These are phyloP conservation scores for Cavia porcellus DNA, from an alignment of 2,113 vertebrate genomes.

Conservation along the genomic window DNA sequence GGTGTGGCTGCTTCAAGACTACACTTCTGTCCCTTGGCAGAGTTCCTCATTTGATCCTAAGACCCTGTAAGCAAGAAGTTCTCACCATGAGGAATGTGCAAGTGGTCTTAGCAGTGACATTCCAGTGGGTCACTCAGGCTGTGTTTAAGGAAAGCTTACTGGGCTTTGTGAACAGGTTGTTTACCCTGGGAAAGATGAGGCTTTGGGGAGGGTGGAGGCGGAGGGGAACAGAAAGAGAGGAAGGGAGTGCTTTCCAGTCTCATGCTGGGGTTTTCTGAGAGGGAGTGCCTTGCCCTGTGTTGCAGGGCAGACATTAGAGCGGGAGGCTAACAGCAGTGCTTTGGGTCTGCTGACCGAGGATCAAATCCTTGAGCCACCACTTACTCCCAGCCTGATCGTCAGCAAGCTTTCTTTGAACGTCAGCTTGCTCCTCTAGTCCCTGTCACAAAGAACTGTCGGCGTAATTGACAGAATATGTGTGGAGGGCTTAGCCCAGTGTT, in stretches of 20 bases:
- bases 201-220: background rate
- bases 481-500: background rate
- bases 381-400: background rate
- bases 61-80: background rate
- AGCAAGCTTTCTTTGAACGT: background rate
- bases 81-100: background rate
- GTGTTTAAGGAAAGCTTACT: background rate
- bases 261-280: background rate
- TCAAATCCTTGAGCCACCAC: background rate
- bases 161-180: background rate
- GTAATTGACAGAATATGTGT: background rate
- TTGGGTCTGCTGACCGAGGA: background rate
- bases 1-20: no score
- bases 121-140: background rate
- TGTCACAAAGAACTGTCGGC: rapidly evolving
- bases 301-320: rapidly evolving
- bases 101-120: background rate
- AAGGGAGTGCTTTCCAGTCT: no score
- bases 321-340: background rate
- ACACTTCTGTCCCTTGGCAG: background rate
- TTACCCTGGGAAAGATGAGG: background rate
- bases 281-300: background rate
- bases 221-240: background rate
- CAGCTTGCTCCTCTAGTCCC: background rate
- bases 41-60: no score